phyloP scores from a whole-genome alignment of 2,888 invertebrate genomes.

The Allygus modestus region DNA sequence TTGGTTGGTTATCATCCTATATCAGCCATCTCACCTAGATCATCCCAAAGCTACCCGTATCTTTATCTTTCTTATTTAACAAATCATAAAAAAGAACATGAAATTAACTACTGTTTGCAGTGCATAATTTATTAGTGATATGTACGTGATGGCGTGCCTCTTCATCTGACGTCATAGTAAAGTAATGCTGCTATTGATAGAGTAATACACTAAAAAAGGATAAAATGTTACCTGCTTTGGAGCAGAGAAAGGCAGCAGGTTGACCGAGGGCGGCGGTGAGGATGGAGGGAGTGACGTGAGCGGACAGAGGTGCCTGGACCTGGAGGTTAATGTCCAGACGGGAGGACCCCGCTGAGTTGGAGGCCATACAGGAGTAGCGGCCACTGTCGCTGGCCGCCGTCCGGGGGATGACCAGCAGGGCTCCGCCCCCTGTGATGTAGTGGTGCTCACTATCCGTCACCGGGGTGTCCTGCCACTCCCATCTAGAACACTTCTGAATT shows the following conservation, averaged over 20 bases:
- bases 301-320: constrained; percentile 71
- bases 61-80: too few species aligned
- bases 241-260: constrained; percentile 63
- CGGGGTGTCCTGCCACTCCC: constrained; percentile 37
- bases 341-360: constrained; percentile 72
- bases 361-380: constrained; percentile 73
- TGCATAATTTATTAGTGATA: too few species aligned
- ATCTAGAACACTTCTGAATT: constrained; percentile 18
- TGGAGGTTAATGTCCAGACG: constrained; percentile 71
- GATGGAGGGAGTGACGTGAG: constrained; percentile 65
- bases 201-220: too few species aligned
- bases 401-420: constrained; percentile 46
- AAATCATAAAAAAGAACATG: too few species aligned
- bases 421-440: constrained; percentile 41
- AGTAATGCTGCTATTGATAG: too few species aligned
- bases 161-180: too few species aligned
- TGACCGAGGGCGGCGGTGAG: constrained; percentile 65
- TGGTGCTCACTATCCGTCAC: constrained; percentile 35
- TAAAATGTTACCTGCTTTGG: constrained; percentile 57
- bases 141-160: too few species aligned
- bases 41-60: too few species aligned
- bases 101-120: too few species aligned
- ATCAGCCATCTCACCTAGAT: too few species aligned
- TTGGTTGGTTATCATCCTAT: too few species aligned
- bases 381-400: constrained; percentile 70